Percentiles rank a stretch among this genome's conserved stretches.
Conservation (phyloP, 2,888 invertebrate genomes). For the Cephus sareptanus region DNA sequence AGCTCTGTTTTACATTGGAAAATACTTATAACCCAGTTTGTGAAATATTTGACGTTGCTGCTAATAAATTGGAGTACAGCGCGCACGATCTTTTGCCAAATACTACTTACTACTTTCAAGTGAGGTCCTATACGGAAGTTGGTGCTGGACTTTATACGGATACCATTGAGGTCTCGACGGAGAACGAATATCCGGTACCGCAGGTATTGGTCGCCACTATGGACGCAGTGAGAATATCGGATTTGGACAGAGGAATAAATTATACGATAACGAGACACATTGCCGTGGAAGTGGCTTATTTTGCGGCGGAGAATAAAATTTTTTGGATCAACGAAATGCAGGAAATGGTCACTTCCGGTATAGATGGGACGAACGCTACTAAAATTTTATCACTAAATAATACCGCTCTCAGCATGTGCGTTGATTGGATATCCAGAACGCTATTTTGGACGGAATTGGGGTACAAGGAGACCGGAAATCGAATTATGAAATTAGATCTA, state of each 20-base stretch:
- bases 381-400: constrained; percentile 71
- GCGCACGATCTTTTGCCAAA: constrained; percentile 71
- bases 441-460: constrained; percentile 84
- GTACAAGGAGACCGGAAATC: constrained; percentile 66
- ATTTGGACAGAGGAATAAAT: constrained; percentile 78
- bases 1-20: constrained; percentile 74
- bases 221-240: constrained; percentile 79
- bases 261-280: constrained; percentile 74
- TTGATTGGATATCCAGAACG: constrained; percentile 89
- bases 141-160: constrained; percentile 80
- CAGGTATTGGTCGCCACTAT: constrained; percentile 79
- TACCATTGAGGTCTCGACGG: constrained; percentile 74
- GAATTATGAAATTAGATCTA: constrained; percentile 76
- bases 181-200: constrained; percentile 82
- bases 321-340: constrained; percentile 87
- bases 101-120: constrained; percentile 76
- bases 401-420: constrained; percentile 75
- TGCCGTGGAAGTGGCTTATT: constrained; percentile 76
- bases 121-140: constrained; percentile 83
- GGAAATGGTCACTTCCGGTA: constrained; percentile 74
- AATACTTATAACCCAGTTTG: constrained; percentile 68
- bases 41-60: constrained; percentile 68
- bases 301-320: constrained; percentile 78
- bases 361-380: constrained; percentile 69
- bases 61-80: constrained; percentile 70